phyloP scores from a whole-genome alignment of 2,113 vertebrate species.

The Scomber scombrus region DNA sequence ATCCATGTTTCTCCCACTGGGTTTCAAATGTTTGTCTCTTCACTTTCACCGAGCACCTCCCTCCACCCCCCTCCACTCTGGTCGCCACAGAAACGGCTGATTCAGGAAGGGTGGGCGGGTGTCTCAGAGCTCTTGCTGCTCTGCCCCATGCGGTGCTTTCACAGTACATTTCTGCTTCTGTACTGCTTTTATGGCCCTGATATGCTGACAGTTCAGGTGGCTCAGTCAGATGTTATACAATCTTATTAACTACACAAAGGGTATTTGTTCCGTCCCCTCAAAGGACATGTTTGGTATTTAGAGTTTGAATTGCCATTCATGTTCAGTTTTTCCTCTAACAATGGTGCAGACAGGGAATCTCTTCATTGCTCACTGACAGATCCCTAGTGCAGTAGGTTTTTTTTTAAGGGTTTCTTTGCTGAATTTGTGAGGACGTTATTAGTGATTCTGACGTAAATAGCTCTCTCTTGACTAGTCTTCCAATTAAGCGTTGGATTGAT shows the following conservation, averaged over 20 bases:
- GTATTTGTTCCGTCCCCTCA: slow-evolving; percentile 52
- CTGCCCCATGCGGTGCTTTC: slow-evolving; percentile 81
- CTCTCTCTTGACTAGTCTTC: slow-evolving; percentile 12
- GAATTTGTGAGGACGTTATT: slow-evolving; percentile 28
- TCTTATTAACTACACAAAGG: slow-evolving; percentile 57
- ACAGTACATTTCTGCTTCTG: slow-evolving; percentile 79
- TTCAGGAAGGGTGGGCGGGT: slow-evolving; percentile 83
- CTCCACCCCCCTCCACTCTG: slow-evolving; percentile 57
- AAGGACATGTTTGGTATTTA: slow-evolving; percentile 31
- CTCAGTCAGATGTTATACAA: slow-evolving; percentile 72
- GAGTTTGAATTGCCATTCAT: slow-evolving; percentile 31
- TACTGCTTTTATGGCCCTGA: slow-evolving; percentile 71
- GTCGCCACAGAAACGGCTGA: slow-evolving; percentile 85
- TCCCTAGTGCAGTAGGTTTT: not conserved
- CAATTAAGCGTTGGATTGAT: slow-evolving; percentile 24
- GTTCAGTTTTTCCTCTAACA: slow-evolving; percentile 32
- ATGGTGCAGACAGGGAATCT: slow-evolving; percentile 6
- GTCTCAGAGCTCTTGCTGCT: slow-evolving; percentile 79
- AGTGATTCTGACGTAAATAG: slow-evolving; percentile 31
- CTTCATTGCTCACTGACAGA: slow-evolving; percentile 21
- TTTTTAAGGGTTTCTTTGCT: slow-evolving; percentile 7
- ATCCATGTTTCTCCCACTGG: slow-evolving; percentile 62
- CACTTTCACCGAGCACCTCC: slow-evolving; percentile 62
- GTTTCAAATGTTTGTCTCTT: slow-evolving; percentile 76
- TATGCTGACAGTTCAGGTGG: slow-evolving; percentile 76